These are phyloP conservation scores for Papilio aristodemus DNA, from an alignment of 1,140 invertebrate species.

Conservation along the genomic window DNA sequence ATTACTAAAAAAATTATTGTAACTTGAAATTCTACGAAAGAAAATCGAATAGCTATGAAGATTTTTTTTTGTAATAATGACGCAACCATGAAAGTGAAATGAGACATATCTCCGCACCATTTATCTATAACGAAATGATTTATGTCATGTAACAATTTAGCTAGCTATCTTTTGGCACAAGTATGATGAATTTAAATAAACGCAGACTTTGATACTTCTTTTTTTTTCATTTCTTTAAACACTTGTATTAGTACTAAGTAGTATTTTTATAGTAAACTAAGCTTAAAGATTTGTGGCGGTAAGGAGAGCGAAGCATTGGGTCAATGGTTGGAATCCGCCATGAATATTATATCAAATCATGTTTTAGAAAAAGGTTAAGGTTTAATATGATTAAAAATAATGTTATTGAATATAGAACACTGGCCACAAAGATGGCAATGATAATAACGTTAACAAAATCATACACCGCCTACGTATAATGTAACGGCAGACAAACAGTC, in stretches of 20 bases:
- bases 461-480: background rate
- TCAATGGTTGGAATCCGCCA: too few species aligned
- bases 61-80: slow-evolving; percentile 6
- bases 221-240: background rate
- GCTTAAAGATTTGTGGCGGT: too few species aligned
- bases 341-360: too few species aligned
- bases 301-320: too few species aligned
- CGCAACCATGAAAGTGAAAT: background rate
- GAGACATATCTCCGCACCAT: background rate
- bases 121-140: slow-evolving; percentile 6
- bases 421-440: background rate
- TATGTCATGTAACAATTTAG: background rate
- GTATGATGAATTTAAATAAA: background rate
- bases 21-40: background rate
- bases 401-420: background rate
- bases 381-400: too few species aligned
- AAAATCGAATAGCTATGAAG: background rate
- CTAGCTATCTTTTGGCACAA: background rate
- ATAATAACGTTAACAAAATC: background rate
- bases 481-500: slow-evolving; percentile 4
- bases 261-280: too few species aligned
- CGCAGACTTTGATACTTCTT: background rate
- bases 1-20: too few species aligned
- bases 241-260: too few species aligned
- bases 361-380: too few species aligned